Percentiles rank a stretch among this genome's conserved stretches.
Conservation (phyloP, 2,113 vertebrate genomes). For the Calcarius ornatus region DNA sequence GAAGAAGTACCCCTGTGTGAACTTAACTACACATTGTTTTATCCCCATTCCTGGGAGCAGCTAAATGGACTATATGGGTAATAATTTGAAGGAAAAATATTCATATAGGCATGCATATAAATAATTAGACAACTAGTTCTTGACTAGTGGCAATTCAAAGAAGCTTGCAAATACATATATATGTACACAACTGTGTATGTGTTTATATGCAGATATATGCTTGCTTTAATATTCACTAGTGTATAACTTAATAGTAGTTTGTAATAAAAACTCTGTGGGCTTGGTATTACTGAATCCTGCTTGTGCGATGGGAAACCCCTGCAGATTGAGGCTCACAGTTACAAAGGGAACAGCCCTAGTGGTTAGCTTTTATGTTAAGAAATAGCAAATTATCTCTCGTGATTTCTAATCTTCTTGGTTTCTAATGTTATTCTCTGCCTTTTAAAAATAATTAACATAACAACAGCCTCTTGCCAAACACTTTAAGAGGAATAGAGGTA, state of each 20-base stretch:
- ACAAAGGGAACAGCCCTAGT: slow-evolving; percentile 43
- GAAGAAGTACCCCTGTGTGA: neutral
- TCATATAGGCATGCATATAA: neutral
- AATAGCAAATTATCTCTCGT: slow-evolving; percentile 47
- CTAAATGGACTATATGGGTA: neutral
- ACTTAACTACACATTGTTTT: neutral
- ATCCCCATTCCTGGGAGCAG: neutral
- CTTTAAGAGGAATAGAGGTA: slow-evolving; percentile 64
- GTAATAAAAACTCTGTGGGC: neutral
- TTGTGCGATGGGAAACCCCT: neutral
- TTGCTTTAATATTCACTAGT: neutral
- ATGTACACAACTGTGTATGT: neutral
- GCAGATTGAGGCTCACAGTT: fast-evolving
- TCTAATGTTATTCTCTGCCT: slow-evolving; percentile 77
- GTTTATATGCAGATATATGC: no score
- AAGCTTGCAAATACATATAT: neutral
- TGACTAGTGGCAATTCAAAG: neutral
- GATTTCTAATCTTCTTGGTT: slow-evolving; percentile 71
- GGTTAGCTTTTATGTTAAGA: slow-evolving; percentile 52
- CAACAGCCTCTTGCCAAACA: slow-evolving; percentile 39
- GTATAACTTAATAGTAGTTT: neutral
- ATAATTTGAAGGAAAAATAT: neutral
- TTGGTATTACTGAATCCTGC: neutral
- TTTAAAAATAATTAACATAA: slow-evolving; percentile 81
- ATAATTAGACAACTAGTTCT: neutral